These are phyloP conservation scores for Probaryconus sp. DNA, from an alignment of 1,140 invertebrate species.

Conservation along the genomic window DNA sequence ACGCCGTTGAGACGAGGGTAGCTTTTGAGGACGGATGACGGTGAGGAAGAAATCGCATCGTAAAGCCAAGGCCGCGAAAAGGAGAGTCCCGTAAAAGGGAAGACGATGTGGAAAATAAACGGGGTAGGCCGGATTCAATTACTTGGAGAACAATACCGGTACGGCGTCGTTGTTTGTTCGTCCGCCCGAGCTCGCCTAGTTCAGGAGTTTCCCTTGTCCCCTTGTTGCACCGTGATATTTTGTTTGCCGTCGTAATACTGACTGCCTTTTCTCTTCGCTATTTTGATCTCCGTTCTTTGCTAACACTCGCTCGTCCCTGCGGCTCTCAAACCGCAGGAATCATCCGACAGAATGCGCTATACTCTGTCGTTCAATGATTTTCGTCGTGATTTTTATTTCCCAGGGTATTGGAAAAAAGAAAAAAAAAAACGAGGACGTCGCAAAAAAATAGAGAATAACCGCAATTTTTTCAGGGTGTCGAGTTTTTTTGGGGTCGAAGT, in stretches of 20 bases:
- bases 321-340: slow-evolving; percentile 9
- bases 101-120: slow-evolving; percentile 45
- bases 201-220: slow-evolving; percentile 68
- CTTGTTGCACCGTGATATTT: slow-evolving; percentile 74
- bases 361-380: not conserved
- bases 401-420: not conserved
- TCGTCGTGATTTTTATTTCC: slow-evolving; percentile 18
- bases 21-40: slow-evolving; percentile 32
- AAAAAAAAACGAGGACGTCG: not conserved
- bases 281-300: slow-evolving; percentile 19
- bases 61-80: slow-evolving; percentile 30
- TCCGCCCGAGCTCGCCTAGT: slow-evolving; percentile 68
- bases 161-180: slow-evolving; percentile 75
- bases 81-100: slow-evolving; percentile 41
- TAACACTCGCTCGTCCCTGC: not conserved
- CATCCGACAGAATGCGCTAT: not conserved
- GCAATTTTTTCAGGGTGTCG: slow-evolving; percentile 31
- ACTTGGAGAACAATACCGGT: slow-evolving; percentile 77
- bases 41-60: slow-evolving; percentile 35
- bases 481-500: slow-evolving; percentile 6
- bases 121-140: slow-evolving; percentile 75
- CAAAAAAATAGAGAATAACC: slow-evolving; percentile 22
- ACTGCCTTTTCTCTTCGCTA: slow-evolving; percentile 48
- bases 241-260: slow-evolving; percentile 73
- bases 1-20: slow-evolving; percentile 34